Percentiles rank a stretch among this genome's conserved stretches.
These are phyloP conservation scores for Chaetogeoica ovagalla DNA, from an alignment of 2,888 invertebrate species.

Conservation along the genomic window DNA sequence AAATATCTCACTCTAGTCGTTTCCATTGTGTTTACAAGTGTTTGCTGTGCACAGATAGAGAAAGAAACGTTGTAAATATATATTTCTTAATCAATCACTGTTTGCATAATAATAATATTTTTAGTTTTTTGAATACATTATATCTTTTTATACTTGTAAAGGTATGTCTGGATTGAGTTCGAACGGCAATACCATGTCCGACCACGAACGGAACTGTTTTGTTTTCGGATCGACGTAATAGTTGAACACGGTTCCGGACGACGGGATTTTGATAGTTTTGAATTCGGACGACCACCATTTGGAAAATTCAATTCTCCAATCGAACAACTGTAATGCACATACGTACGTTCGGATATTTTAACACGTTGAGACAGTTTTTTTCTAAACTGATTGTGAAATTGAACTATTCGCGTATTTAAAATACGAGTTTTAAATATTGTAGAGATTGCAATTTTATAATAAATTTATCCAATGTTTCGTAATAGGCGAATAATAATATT, in stretches of 20 bases:
- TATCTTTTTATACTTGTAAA: conserved; percentile 69
- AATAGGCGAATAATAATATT: no score
- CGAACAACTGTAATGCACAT: conserved; percentile 68
- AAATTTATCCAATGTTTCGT: no score
- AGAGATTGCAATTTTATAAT: no score
- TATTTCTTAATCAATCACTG: no score
- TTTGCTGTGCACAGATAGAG: conserved; percentile 63
- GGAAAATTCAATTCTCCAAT: conserved; percentile 91
- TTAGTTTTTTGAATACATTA: neutral
- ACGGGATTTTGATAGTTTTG: conserved; percentile 85
- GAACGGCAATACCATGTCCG: conserved; percentile 75
- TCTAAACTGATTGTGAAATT: no score
- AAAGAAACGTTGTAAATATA: no score
- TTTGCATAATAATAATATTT: neutral
- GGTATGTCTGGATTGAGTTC: conserved; percentile 86
- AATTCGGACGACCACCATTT: conserved; percentile 95
- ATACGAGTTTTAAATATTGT: no score
- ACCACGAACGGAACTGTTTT: conserved; percentile 86
- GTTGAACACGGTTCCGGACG: conserved; percentile 80
- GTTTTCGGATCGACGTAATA: conserved; percentile 86
- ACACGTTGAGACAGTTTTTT: no score
- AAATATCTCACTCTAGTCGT: conserved; percentile 86
- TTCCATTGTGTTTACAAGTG: conserved; percentile 85
- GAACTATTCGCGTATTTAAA: no score
- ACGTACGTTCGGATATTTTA: neutral